Evolutionary conservation across 2,113 vertebrate species (phyloP).

Genomic region (Paratilapia polleni): DNA sequence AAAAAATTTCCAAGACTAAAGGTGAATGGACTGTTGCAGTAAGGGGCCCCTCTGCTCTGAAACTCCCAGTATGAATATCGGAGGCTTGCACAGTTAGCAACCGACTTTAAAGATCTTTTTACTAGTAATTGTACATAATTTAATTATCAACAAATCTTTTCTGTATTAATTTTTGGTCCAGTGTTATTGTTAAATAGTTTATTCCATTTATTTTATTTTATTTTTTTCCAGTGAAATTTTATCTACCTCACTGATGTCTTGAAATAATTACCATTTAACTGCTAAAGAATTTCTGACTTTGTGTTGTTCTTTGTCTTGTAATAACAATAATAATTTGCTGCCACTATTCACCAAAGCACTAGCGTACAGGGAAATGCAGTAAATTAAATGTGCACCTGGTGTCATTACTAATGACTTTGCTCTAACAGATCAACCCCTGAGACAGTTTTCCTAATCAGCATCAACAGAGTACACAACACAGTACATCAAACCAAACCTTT

Average conservation of each 20-base stretch:
- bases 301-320: not conserved
- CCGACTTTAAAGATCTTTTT: not conserved
- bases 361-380: conserved; percentile 14
- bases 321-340: not conserved
- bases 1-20: too few relatives aligned
- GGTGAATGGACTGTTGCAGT: too few relatives aligned
- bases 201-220: not conserved
- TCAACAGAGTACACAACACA: conserved; percentile 52
- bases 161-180: not conserved
- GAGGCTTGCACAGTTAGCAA: not conserved
- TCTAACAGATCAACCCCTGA: conserved; percentile 33
- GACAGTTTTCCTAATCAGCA: conserved; percentile 60
- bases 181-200: too few relatives aligned
- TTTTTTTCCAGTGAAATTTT: not conserved
- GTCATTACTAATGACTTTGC: conserved; percentile 24
- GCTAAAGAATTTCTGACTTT: not conserved
- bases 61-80: not conserved
- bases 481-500: conserved; percentile 53
- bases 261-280: conserved; percentile 5
- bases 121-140: not conserved
- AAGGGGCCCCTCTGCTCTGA: too few relatives aligned
- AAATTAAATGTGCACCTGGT: conserved; percentile 21
- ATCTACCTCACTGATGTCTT: not conserved
- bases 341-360: not conserved
- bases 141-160: not conserved